Conservation (phyloP, 2,113 vertebrate genomes). For the Myocastor coypus region DNA sequence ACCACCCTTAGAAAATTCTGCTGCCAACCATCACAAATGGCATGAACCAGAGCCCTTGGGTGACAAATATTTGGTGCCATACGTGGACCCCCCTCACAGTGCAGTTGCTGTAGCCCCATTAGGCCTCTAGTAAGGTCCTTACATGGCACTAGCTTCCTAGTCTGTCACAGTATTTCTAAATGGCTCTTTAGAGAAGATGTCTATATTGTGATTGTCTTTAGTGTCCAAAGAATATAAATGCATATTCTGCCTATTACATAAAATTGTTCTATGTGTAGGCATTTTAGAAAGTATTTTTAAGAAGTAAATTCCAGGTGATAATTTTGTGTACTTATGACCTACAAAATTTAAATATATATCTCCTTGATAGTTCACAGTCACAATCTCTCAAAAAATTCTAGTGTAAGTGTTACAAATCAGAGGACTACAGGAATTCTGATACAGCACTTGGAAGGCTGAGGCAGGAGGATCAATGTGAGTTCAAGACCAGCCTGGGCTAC, state of each 20-base stretch:
- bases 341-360: background rate
- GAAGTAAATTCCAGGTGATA: conserved; percentile 29
- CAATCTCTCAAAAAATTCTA: conserved; percentile 52
- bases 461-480: no score
- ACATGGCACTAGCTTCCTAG: conserved; percentile 20
- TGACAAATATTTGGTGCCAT: background rate
- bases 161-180: background rate
- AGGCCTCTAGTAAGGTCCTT: background rate
- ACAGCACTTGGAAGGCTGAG: no score
- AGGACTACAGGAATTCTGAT: background rate
- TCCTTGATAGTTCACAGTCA: conserved; percentile 42
- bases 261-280: conserved; percentile 8
- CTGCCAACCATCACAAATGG: background rate
- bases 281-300: conserved; percentile 54
- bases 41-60: background rate
- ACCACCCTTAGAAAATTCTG: background rate
- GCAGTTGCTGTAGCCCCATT: background rate
- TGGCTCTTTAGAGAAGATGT: background rate
- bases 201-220: conserved; percentile 23
- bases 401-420: background rate
- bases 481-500: no score
- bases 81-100: background rate
- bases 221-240: background rate
- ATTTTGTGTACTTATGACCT: conserved; percentile 41
- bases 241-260: conserved; percentile 22